Base-by-base conservation (phyloP, 2,113 vertebrate species). In the Amia ocellicauda region DNA sequence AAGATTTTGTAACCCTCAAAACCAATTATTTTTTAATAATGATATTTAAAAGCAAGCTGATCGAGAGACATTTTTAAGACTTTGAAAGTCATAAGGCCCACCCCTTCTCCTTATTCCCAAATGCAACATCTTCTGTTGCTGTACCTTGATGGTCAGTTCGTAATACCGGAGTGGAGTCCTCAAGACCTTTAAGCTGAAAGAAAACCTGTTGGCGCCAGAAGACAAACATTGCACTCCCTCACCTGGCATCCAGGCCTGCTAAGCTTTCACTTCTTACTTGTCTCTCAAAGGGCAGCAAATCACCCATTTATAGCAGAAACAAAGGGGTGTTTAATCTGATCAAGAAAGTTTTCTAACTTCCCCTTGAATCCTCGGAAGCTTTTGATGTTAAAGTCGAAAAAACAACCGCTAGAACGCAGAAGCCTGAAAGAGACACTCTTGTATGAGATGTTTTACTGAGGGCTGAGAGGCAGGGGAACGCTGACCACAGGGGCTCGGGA, bases 221-320 rank as follows among this genome's bases (percentile, higher is more conserved):
- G 75, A 74, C 70, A 86, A 87, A 82, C 72, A 86, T 64, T 64
- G 66, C 58, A 63, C 72, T 83, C 76, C 66, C 80, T 81, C 72
- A 69, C 66, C 79, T 85, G 78, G 85, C 86, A 78, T 85, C 79
- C 84, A 72, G 85, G 69, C 78, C 71, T 72, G 70, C 72, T 82
- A 78, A 80, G 77, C 73, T 83, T 80, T 86, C 83, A 81, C 78
- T 76, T 80, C 82, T 80, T 87, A 83, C 74, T 72, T 78, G 68
- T 68, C 66, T 74, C 78, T 82, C 75, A 87, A 71, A 79, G 75
- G 76, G 55, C 60, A 69, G 69, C 73, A 83, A 68, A 71, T 78
- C 69, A 69, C 60, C 78, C 71, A 71, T 63, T 77, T 69, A 77
- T 77, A 74, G 71, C 67, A 68, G 61, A 67, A 78, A 75, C 69